Evolutionary conservation across 2,113 vertebrate species (phyloP).

Genomic region (Oncorhynchus tshawytscha): DNA sequence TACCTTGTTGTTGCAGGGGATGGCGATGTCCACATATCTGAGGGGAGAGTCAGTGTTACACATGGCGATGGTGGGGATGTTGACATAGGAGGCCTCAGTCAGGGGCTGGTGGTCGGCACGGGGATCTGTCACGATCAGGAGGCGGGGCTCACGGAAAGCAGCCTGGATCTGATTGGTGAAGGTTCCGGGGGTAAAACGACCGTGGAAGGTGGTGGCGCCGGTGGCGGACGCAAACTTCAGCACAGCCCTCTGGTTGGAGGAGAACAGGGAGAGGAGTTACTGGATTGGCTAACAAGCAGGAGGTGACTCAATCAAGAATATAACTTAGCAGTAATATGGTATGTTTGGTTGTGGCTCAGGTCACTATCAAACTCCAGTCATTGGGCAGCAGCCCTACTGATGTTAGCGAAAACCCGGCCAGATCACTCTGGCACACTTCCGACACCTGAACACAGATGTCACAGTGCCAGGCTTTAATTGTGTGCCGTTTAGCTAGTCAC

Average conservation of each 20-base stretch:
- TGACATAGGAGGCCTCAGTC: conserved; percentile 95
- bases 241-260: conserved; percentile 87
- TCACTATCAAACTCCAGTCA: conserved; percentile 85
- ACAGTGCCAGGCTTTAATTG: conserved; percentile 85
- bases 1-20: conserved; percentile 99
- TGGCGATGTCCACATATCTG: conserved; percentile 93
- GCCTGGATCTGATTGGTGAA: conserved; percentile 99
- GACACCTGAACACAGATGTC: conserved; percentile 80
- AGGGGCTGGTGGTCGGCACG: conserved; percentile 96
- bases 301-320: not conserved
- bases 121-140: conserved; percentile 94
- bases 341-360: conserved; percentile 77
- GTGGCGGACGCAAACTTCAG: conserved; percentile 95
- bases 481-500: conserved; percentile 65
- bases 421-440: conserved; percentile 88
- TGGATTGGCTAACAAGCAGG: not conserved
- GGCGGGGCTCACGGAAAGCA: conserved; percentile 93
- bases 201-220: conserved; percentile 93
- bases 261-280: no score
- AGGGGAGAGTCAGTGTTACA: conserved; percentile 97
- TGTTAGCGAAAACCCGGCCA: conserved; percentile 77
- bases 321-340: not conserved
- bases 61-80: conserved; percentile 95
- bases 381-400: conserved; percentile 72
- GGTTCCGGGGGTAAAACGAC: conserved; percentile 97